These are phyloP conservation scores for Pemphredon lugubris DNA, from an alignment of 2,888 invertebrate species.

Conservation along the genomic window DNA sequence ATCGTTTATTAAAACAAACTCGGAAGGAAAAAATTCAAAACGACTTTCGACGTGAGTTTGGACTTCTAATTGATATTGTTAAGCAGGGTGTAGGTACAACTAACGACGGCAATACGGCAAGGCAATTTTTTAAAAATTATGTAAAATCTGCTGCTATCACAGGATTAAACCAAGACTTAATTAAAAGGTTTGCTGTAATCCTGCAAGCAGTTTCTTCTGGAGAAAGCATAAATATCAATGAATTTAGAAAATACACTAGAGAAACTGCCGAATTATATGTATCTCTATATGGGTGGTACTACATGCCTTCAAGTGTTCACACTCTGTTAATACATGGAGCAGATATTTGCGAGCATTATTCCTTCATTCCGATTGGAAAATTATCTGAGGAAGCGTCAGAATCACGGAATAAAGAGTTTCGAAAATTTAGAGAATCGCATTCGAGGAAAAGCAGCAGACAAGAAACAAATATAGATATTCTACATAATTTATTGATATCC, in stretches of 20 bases:
- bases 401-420: neutral
- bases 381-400: conserved; percentile 3
- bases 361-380: neutral
- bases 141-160: neutral
- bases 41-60: neutral
- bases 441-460: neutral
- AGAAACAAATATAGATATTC: neutral
- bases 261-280: conserved; percentile 18
- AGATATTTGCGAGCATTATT: too few species aligned
- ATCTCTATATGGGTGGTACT: neutral
- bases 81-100: conserved; percentile 12
- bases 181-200: conserved; percentile 73
- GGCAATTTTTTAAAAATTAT: conserved; percentile 9
- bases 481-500: neutral
- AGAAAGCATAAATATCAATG: neutral
- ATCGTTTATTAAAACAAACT: neutral
- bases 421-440: neutral
- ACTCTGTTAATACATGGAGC: neutral
- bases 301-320: conserved; percentile 5
- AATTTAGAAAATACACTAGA: neutral
- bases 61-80: neutral
- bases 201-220: neutral
- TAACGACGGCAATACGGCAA: conserved; percentile 5
- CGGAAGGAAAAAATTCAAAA: conserved; percentile 47
- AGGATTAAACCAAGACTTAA: neutral